Evolutionary conservation across 2,888 invertebrate genomes (phyloP).

Genomic region (Drosophila limbata): DNA sequence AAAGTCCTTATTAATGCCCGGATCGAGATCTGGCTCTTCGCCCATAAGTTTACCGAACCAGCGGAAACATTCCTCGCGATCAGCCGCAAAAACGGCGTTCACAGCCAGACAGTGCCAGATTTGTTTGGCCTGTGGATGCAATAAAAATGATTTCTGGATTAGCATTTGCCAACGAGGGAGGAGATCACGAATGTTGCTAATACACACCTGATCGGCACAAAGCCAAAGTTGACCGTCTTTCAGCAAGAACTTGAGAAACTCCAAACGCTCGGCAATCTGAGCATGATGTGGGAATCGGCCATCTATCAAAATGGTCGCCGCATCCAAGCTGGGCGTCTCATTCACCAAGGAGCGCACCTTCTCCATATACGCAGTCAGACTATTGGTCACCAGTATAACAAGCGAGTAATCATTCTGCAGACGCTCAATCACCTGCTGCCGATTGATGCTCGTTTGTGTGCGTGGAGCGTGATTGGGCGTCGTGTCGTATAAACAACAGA

Average conservation of each 20-base stretch:
- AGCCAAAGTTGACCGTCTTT: slow-evolving; percentile 99
- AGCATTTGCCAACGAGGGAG: slow-evolving; percentile 7
- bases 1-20: slow-evolving; percentile 97
- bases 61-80: slow-evolving; percentile 98
- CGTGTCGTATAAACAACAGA: slow-evolving; percentile 97
- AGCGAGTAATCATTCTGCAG: slow-evolving; percentile 96
- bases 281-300: slow-evolving; percentile 95
- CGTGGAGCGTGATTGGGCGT: slow-evolving; percentile 84
- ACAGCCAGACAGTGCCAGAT: slow-evolving; percentile 98
- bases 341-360: slow-evolving; percentile 88
- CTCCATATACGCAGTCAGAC: slow-evolving; percentile 96
- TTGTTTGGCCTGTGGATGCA: slow-evolving; percentile 89
- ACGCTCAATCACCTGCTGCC: slow-evolving; percentile 93
- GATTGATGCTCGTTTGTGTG: slow-evolving; percentile 86
- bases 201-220: slow-evolving; percentile 93
- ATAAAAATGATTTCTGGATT: slow-evolving; percentile 23
- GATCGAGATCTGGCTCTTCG: slow-evolving; percentile 98
- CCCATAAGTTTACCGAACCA: slow-evolving; percentile 99
- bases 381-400: slow-evolving; percentile 97
- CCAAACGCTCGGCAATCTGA: slow-evolving; percentile 97
- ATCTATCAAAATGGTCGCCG: slow-evolving; percentile 89
- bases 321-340: slow-evolving; percentile 90
- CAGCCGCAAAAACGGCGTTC: slow-evolving; percentile 95
- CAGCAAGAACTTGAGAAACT: slow-evolving; percentile 95
- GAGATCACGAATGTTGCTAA: not conserved